phyloP scores from a whole-genome alignment of 2,797 vertebrate genomes.

The Luscinia luscinia region DNA sequence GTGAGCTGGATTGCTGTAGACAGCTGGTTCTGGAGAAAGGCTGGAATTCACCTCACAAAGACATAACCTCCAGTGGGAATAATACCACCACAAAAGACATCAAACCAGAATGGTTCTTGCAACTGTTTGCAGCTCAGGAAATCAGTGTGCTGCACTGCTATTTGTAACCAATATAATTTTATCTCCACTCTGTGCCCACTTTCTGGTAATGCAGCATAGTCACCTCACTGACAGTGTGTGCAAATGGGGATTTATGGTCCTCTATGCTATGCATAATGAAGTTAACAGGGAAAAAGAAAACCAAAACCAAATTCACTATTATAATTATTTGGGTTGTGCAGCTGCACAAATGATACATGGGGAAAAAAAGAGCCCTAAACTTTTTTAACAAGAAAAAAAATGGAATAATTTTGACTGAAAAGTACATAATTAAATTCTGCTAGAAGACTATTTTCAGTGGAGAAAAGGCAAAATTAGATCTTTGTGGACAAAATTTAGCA shows the following conservation, averaged over 20 bases:
- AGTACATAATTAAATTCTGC: background rate
- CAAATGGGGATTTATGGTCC: background rate
- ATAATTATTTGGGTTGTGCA: background rate
- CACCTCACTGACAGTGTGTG: background rate
- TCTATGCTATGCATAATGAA: background rate
- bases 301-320: background rate
- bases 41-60: constrained; percentile 1
- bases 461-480: background rate
- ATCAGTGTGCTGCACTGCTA: background rate
- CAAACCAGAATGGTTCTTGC: background rate
- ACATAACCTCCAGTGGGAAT: background rate
- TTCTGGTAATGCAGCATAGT: background rate
- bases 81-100: background rate
- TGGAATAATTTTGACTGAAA: background rate
- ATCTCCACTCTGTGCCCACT: background rate
- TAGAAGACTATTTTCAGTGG: background rate
- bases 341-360: background rate
- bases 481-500: background rate
- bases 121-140: background rate
- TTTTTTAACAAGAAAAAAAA: background rate
- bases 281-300: background rate
- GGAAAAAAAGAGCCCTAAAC: rapidly evolving
- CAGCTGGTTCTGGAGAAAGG: background rate
- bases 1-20: background rate
- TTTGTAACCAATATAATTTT: constrained; percentile 22